These are phyloP conservation scores for Microhierax caerulescens DNA, from an alignment of 2,797 vertebrate species.

Conservation along the genomic window DNA sequence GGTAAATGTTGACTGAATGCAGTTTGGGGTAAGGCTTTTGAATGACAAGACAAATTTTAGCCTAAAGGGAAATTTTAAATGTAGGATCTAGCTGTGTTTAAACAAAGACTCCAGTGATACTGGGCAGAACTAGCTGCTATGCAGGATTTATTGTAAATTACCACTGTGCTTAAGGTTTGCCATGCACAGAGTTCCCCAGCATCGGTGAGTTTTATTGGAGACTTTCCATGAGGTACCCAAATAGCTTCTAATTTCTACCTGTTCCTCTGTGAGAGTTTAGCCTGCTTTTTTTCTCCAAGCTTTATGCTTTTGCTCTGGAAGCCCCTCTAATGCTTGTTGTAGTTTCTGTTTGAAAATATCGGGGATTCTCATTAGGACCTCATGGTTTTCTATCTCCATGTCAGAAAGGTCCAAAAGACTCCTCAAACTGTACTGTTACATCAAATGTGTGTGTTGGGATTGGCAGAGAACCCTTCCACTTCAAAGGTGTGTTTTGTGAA, in stretches of 20 bases:
- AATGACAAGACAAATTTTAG: background rate
- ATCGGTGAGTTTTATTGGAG: background rate
- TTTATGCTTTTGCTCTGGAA: background rate
- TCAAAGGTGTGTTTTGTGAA: background rate
- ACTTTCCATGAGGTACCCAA: background rate
- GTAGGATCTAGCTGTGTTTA: background rate
- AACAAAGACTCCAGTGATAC: background rate
- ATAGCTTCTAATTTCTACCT: background rate
- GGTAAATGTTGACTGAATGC: background rate
- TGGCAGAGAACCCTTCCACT: background rate
- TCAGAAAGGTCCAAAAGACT: background rate
- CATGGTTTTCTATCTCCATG: fast-evolving
- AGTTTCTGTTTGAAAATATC: background rate
- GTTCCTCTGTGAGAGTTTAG: background rate
- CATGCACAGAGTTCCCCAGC: background rate
- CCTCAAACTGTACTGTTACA: background rate
- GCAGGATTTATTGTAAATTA: background rate
- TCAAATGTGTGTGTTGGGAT: fast-evolving
- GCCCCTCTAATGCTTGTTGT: background rate
- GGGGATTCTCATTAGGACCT: background rate
- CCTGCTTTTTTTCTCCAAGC: background rate
- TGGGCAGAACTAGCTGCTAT: background rate
- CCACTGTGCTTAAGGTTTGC: background rate
- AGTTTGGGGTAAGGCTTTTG: background rate
- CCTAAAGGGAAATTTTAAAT: background rate